A percentile compares a stretch with the other conserved stretches of the same genome.
These are phyloP conservation scores for Drosophila peninsularis DNA, from an alignment of 2,888 invertebrate species.

Conservation along the genomic window DNA sequence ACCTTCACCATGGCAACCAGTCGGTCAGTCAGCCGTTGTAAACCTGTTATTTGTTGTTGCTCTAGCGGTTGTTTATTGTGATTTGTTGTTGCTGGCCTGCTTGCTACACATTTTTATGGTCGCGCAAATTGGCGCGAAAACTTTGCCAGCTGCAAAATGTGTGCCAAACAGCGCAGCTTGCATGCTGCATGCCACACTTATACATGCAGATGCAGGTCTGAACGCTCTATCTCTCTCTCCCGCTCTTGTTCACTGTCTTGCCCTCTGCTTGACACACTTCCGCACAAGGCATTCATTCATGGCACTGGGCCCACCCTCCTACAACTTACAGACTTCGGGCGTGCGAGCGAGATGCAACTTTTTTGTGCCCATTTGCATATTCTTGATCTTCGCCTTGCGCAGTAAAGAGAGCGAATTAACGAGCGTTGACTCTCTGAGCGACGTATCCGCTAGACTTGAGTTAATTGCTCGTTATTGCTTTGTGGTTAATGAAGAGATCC, in stretches of 20 bases:
- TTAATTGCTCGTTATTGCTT: slow-evolving; percentile 12
- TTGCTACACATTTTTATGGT: slow-evolving; percentile 60
- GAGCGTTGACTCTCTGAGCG: slow-evolving; percentile 15
- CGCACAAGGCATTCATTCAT: slow-evolving; percentile 69
- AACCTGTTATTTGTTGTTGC: slow-evolving; percentile 67
- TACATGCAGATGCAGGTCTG: slow-evolving; percentile 11
- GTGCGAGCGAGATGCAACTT: slow-evolving; percentile 11
- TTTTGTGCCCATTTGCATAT: slow-evolving; percentile 20
- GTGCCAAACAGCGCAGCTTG: slow-evolving; percentile 48
- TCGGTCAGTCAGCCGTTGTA: slow-evolving; percentile 69
- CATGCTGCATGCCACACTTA: slow-evolving; percentile 36
- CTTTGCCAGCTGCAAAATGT: slow-evolving; percentile 72
- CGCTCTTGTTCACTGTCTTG: slow-evolving; percentile 1
- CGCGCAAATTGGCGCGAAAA: slow-evolving; percentile 75
- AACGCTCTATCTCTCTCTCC: slow-evolving; percentile 4
- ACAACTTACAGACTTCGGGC: slow-evolving; percentile 4
- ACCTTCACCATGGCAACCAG: slow-evolving; percentile 75
- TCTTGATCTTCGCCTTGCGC: slow-evolving; percentile 27
- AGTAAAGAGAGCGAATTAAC: slow-evolving; percentile 1
- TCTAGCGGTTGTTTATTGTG: slow-evolving; percentile 53
- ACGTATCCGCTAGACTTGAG: not conserved
- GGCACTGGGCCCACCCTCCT: slow-evolving; percentile 35
- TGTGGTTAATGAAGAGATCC: not conserved
- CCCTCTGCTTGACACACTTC: slow-evolving; percentile 61
- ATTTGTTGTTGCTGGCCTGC: slow-evolving; percentile 37